Conservation (phyloP, 2,113 vertebrate genomes). For the Bothrops jararaca region DNA sequence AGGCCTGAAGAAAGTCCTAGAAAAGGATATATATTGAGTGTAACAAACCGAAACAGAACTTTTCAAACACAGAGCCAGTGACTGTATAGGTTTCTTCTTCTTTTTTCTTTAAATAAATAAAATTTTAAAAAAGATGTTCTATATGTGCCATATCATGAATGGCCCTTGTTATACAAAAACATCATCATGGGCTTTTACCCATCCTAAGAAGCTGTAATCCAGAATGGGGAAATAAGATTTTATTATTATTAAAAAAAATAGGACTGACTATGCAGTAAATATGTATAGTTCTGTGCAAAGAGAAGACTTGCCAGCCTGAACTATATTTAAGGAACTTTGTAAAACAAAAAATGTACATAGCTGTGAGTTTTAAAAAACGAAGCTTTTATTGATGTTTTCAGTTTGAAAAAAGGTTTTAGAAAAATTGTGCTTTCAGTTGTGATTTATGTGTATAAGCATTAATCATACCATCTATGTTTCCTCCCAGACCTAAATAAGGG, state of each 20-base stretch:
- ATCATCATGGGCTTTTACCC: constrained; percentile 62
- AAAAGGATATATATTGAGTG: constrained; percentile 47
- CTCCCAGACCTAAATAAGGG: constrained; percentile 58
- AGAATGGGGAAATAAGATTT: constrained; percentile 65
- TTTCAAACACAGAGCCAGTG: constrained; percentile 66
- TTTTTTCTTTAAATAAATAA: constrained; percentile 52
- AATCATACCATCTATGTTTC: constrained; percentile 71
- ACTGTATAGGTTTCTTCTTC: constrained; percentile 54
- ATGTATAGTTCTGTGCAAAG: constrained; percentile 70
- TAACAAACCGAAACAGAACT: constrained; percentile 49
- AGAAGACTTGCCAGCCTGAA: constrained; percentile 81
- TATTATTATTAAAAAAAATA: constrained; percentile 66
- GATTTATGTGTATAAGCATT: constrained; percentile 84
- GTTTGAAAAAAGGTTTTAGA: constrained; percentile 81
- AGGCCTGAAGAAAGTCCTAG: constrained; percentile 53
- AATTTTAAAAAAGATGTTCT: constrained; percentile 60
- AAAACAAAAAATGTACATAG: constrained; percentile 75
- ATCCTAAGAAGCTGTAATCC: constrained; percentile 60
- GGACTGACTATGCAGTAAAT: constrained; percentile 73
- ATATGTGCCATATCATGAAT: constrained; percentile 74
- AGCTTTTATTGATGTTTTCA: constrained; percentile 81
- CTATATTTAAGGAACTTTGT: constrained; percentile 88
- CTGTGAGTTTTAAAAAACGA: constrained; percentile 73
- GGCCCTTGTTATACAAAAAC: constrained; percentile 65
- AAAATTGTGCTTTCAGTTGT: constrained; percentile 79